phyloP scores from a whole-genome alignment of 2,888 invertebrate species.

The Lasioglossum figueresi region DNA sequence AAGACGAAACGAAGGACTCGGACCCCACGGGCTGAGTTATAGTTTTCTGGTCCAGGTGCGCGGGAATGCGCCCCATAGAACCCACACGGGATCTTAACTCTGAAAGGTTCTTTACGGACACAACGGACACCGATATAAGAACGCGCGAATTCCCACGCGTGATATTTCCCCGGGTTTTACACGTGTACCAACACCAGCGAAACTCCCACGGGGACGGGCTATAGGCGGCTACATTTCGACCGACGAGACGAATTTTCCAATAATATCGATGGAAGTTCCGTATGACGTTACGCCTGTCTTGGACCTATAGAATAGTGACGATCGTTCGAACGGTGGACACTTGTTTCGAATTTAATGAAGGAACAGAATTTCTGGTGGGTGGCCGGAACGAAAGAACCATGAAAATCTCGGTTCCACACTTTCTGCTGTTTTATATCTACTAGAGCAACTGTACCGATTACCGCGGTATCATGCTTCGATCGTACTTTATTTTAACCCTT shows the following conservation, averaged over 20 bases:
- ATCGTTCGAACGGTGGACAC: neutral
- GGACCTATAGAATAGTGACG: neutral
- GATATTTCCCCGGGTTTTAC: slow-evolving; percentile 55
- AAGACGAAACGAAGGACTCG: slow-evolving; percentile 19
- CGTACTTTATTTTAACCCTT: too few species aligned
- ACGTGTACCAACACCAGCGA: slow-evolving; percentile 49
- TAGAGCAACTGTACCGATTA: too few species aligned
- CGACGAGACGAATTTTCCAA: slow-evolving; percentile 42
- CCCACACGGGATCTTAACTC: slow-evolving; percentile 45
- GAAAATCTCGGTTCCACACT: neutral
- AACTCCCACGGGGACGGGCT: slow-evolving; percentile 25
- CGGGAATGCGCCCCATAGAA: slow-evolving; percentile 33
- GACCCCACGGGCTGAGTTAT: slow-evolving; percentile 61
- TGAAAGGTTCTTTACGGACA: slow-evolving; percentile 53
- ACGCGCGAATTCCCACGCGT: slow-evolving; percentile 62
- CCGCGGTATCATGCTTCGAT: too few species aligned
- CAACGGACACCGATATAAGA: slow-evolving; percentile 31
- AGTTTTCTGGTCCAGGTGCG: slow-evolving; percentile 58
- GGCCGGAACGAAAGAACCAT: neutral
- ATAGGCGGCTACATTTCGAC: neutral
- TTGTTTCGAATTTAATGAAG: neutral
- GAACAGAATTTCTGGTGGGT: neutral
- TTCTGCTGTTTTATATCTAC: too few species aligned
- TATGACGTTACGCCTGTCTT: neutral
- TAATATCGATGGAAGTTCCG: slow-evolving; percentile 2